Percentiles rank a stretch among this genome's conserved stretches.
phyloP scores from a whole-genome alignment of 2,113 vertebrate genomes.

The Crotalus tigris region DNA sequence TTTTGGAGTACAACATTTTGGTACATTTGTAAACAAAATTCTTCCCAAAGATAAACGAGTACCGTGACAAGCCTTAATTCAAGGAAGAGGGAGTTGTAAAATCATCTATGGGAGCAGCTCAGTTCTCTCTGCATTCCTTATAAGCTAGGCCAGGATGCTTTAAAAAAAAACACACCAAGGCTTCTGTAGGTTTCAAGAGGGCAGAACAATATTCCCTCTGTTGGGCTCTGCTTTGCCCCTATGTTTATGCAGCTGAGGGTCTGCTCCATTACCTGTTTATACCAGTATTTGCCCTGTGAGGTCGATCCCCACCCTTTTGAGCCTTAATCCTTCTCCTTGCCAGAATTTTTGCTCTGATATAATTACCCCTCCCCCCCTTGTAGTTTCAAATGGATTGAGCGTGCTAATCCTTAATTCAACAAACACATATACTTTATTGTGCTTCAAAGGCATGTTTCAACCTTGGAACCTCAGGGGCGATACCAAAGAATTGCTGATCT shows the following conservation, averaged over 20 bases:
- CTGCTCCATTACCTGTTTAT: conserved; percentile 31
- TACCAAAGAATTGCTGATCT: neutral
- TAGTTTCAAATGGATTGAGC: conserved; percentile 21
- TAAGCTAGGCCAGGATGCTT: neutral
- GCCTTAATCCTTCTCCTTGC: conserved; percentile 12
- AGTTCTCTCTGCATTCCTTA: neutral
- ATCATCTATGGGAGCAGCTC: neutral
- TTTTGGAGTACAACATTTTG: neutral
- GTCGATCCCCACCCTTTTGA: neutral
- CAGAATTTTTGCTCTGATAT: conserved; percentile 3
- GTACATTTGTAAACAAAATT: neutral
- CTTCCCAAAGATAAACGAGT: neutral
- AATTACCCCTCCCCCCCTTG: neutral
- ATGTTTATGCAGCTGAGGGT: conserved; percentile 25
- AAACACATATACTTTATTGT: neutral
- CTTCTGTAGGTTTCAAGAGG: neutral
- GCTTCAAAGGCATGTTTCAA: conserved; percentile 11
- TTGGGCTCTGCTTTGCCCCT: neutral
- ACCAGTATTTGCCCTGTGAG: conserved; percentile 21
- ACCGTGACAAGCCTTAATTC: neutral
- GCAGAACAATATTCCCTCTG: conserved; percentile 25
- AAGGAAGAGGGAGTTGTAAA: neutral
- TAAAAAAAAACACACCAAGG: neutral
- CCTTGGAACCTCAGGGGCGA: neutral
- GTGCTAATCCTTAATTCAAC: conserved; percentile 13